phyloP scores from a whole-genome alignment of 2,797 vertebrate genomes.

The Poecilia velifera region DNA sequence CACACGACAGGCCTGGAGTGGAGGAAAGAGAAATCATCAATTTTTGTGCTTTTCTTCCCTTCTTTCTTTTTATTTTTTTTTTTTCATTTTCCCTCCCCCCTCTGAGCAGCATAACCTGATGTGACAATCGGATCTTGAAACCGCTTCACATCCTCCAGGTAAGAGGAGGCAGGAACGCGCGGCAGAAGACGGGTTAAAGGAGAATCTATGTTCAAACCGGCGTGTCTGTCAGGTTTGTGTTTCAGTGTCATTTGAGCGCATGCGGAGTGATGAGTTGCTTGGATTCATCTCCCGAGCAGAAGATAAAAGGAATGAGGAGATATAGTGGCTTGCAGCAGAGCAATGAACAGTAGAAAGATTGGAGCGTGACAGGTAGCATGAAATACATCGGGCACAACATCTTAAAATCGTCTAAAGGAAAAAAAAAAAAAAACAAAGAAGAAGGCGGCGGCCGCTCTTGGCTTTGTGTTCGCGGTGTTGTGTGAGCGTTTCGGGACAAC shows the following conservation, averaged over 20 bases:
- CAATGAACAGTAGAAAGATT: constrained; percentile 42
- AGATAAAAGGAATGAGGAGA: constrained; percentile 66
- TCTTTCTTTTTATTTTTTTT: not conserved
- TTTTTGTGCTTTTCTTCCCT: constrained; percentile 52
- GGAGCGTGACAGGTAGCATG: constrained; percentile 63
- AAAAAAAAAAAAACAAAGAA: not conserved
- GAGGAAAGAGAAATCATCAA: constrained; percentile 70
- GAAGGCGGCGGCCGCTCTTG: constrained; percentile 8
- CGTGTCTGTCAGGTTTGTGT: constrained; percentile 65
- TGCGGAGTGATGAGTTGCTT: constrained; percentile 60
- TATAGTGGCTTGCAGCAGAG: constrained; percentile 43
- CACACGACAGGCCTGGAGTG: constrained; percentile 74
- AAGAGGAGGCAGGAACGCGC: constrained; percentile 10
- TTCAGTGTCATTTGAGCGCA: constrained; percentile 59
- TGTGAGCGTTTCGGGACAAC: constrained; percentile 54
- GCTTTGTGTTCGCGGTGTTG: constrained; percentile 30
- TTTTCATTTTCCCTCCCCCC: not conserved
- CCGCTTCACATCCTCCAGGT: constrained; percentile 60
- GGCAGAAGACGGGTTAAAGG: constrained; percentile 16
- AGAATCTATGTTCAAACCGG: constrained; percentile 52
- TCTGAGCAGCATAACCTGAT: constrained; percentile 70
- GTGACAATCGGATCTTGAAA: constrained; percentile 74
- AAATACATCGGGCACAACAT: constrained; percentile 45
- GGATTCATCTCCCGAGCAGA: constrained; percentile 66
- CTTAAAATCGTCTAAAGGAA: constrained; percentile 53